Base-by-base conservation (phyloP, 2,797 vertebrate species). In the Lindbergichthys nudifrons region DNA sequence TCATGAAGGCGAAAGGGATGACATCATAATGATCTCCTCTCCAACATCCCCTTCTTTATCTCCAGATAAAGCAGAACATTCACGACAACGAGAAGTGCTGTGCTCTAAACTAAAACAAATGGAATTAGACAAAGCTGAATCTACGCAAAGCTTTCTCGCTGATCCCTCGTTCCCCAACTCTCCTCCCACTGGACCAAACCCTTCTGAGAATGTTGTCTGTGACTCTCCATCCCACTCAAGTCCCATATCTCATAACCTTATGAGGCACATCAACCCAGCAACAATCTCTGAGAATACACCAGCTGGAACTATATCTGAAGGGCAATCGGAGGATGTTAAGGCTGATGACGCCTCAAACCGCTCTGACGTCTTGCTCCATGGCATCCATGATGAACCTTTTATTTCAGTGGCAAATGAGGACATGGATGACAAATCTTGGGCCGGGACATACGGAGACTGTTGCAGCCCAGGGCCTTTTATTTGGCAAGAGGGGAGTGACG, bases 401-500 rank as follows among this genome's bases (percentile, higher is more conserved):
- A 57, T 71, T n/a, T 48, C 18, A 23, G 52, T 65, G 21, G 51
- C n/a, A 21, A 56, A 42, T 12, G 76, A 87, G 18, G 70, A 70
- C 23, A 30, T 48, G 39, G 72, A 73, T 18, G 21, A 65, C 7
- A 14, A 19, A 15, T 72, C 61, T 46, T 12, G 1, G 57, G 60
- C 19, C 0, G 72, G 47, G 18, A 32, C 14, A 1, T 66, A 62
- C 23, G 18, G 18, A 12, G 77, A 15, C 45, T 36, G n/a, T 13
- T 81, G 85, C n/a, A 89, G 87, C 73, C 85, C 86, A 1, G 1
- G 52, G 10, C 75, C 30, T 53, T 67, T 83, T 9, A 19, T 45
- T 16, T 89, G 82, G 90, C 61, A 63, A 57, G 83, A 79, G 3
- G 84, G 13, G 10, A 80, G 73, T 19, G 87, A 87, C 15, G 65